Base-by-base conservation (phyloP, 2,113 vertebrate species). In the Crocuta crocuta region DNA sequence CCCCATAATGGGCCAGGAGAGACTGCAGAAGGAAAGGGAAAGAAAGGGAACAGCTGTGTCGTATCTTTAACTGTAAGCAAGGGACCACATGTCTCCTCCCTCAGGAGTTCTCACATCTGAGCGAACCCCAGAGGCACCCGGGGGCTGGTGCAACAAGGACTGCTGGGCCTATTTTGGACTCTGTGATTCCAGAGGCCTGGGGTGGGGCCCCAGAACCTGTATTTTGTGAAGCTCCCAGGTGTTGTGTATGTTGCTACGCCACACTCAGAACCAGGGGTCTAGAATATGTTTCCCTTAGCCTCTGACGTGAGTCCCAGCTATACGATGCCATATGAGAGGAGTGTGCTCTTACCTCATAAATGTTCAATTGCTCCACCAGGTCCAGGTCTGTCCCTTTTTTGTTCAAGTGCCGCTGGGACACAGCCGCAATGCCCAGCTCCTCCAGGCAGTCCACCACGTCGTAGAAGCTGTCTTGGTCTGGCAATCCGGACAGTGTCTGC, bases 401-500 rank as follows among this genome's bases (percentile, higher is more conserved):
- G 98, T 98, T 99, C 97, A 99, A 98, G 98, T 99, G 99, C 97
- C 99, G 99, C 98, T 99, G 99, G 66, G 99, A 99, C 98, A 99
- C 98, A 5, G 98, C 97, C 86, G 99, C 99, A 0, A 99, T 99
- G 96, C 99, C 99, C 96, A 99, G 99, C 96, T 99, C 99, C 98
- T 99, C 99, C 98, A 99, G 99, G 98, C 99, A 99, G 99, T 99
- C 99, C 97, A 99, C 99, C 98, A 99, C 99, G 1, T 99, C 99
- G 13, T 99, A 99, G 99, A 99, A 99, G 23, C 99, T 99, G 98
- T 99, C 99, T 98, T 99, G 99, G 98, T 99, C 99, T 97, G 99
- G 99, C 97, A 99, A 98, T 55, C 99, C 99, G 4, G 99, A 99
- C 97, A 99, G 98, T 0, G 99, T 99, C 99, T 99, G 98, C 76